Conservation (phyloP, 2,888 invertebrate species). For the Ichneumoninae sp. region DNA sequence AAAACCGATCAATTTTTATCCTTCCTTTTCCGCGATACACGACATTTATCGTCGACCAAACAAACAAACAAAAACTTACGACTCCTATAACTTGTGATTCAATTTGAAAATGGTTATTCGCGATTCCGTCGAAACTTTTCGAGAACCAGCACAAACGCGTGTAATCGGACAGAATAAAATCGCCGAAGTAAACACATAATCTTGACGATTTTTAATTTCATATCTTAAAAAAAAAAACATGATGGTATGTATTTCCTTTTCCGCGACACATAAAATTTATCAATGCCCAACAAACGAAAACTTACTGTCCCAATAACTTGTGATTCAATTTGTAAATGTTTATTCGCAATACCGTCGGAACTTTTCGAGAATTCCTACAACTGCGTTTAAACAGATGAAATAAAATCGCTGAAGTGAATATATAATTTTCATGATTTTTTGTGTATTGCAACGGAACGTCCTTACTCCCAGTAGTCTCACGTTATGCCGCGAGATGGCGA, state of each 20-base stretch:
- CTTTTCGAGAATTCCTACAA: not conserved
- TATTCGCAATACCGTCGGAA: not conserved
- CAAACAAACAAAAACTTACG: not conserved
- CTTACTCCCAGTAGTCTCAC: too few relatives aligned
- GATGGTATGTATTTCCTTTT: too few relatives aligned
- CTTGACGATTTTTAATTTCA: too few relatives aligned
- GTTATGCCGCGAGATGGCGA: too few relatives aligned
- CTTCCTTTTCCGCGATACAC: too few relatives aligned
- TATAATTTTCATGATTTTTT: too few relatives aligned
- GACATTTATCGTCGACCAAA: not conserved
- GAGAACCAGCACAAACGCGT: not conserved
- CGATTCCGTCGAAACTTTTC: not conserved
- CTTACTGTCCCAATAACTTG: not conserved
- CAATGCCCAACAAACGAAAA: not conserved
- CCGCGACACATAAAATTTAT: too few relatives aligned
- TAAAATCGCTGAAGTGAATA: not conserved
- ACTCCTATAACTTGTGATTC: not conserved
- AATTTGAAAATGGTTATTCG: not conserved
- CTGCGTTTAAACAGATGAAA: not conserved
- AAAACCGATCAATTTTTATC: not conserved
- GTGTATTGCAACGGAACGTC: too few relatives aligned
- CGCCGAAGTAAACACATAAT: too few relatives aligned
- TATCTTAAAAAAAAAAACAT: not conserved
- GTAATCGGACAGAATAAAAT: not conserved
- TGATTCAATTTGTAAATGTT: not conserved